Percentiles rank a stretch among this genome's conserved stretches.
Evolutionary conservation across 2,888 invertebrate genomes (phyloP).

Genomic region (Incurvaria masculella): DNA sequence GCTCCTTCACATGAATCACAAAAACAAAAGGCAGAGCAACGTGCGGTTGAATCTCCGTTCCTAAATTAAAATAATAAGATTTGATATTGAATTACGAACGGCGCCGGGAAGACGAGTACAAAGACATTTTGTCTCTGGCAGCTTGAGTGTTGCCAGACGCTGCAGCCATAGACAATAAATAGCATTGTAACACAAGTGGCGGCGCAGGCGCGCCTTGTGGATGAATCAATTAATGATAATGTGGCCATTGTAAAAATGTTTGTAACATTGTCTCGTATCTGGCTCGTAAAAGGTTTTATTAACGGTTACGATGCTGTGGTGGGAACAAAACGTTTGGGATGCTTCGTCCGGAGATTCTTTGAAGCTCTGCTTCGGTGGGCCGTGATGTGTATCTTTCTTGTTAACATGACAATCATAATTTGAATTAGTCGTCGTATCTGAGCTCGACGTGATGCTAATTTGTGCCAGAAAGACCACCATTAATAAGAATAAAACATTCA

Average conservation of each 20-base stretch:
- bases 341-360: neutral
- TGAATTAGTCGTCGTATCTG: too few species aligned
- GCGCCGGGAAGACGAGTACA: conserved; percentile 48
- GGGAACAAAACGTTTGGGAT: neutral
- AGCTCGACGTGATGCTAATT: too few species aligned
- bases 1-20: neutral
- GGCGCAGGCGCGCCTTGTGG: conserved; percentile 47
- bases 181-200: conserved; percentile 41
- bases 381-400: too few species aligned
- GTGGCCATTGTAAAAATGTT: conserved; percentile 41
- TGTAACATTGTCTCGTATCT: neutral
- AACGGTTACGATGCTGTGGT: neutral
- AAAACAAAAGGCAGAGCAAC: neutral
- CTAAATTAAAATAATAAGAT: neutral
- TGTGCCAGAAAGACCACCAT: too few species aligned
- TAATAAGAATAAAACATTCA: too few species aligned
- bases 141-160: conserved; percentile 52
- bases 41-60: neutral
- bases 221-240: conserved; percentile 53
- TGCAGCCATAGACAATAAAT: conserved; percentile 44
- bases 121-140: conserved; percentile 53
- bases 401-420: too few species aligned
- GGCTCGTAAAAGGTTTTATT: neutral
- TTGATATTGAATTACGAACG: conserved; percentile 45
- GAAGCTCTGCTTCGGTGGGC: neutral